phyloP scores from a whole-genome alignment of 2,888 invertebrate species.

The Dynastes tityus region DNA sequence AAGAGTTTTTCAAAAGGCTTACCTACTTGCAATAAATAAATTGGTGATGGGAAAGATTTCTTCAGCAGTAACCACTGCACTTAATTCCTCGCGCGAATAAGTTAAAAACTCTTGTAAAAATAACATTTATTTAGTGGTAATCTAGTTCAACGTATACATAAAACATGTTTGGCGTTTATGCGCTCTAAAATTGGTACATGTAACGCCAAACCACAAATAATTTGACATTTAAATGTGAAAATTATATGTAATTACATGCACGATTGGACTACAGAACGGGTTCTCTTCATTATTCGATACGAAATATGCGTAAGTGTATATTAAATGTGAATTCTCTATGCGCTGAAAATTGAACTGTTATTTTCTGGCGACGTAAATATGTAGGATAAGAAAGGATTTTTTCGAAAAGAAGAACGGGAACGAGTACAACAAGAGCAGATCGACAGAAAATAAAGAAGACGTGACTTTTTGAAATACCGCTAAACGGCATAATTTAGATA shows the following conservation, averaged over 20 bases:
- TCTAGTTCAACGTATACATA: too few relatives aligned
- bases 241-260: conserved; percentile 16
- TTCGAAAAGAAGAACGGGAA: conserved; percentile 8
- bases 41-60: too few relatives aligned
- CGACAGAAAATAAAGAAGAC: conserved; percentile 2
- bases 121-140: too few relatives aligned
- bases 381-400: not conserved
- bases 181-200: not conserved
- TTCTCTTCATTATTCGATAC: conserved; percentile 11
- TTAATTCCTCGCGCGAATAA: too few relatives aligned
- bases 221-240: conserved; percentile 29
- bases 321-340: not conserved
- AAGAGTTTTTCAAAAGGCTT: too few relatives aligned
- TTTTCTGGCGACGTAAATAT: conserved; percentile 16
- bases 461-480: conserved; percentile 34
- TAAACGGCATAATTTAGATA: conserved; percentile 23
- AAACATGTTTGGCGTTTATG: conserved; percentile 6
- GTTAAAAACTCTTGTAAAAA: too few relatives aligned
- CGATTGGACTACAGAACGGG: conserved; percentile 12
- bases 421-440: not conserved
- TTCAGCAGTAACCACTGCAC: too few relatives aligned
- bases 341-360: conserved; percentile 27
- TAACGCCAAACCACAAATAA: conserved; percentile 7
- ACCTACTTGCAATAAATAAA: too few relatives aligned
- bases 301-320: conserved; percentile 4